Base-by-base conservation (phyloP, 2,888 invertebrate species). In the Caenorhabditis panamensis region DNA sequence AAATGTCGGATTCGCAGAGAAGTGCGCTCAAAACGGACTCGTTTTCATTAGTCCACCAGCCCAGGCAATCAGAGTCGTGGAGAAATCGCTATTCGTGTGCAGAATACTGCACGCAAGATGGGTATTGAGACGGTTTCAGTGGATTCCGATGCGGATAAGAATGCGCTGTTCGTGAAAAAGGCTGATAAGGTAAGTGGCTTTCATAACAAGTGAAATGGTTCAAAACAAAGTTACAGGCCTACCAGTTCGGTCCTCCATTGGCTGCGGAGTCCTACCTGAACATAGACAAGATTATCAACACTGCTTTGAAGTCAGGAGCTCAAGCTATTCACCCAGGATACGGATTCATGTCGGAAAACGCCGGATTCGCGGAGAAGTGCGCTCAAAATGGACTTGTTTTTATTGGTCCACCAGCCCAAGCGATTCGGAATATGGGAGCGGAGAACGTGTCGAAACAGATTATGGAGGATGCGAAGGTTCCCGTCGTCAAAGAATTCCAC, bases 331-430 rank as follows among this genome's bases (percentile, higher is more conserved):
- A 99, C 92, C 99, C 99, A 0, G 99, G 99, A 0, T 99, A 99
- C 93, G 99, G 99, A 1, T 99, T 99, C 91, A 93, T 99, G 16
- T 98, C 98, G 0, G 99, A 99, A 92, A 99, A 97, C 92, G 95
- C 95, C 0, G 97, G 96, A 91, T 99, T 99, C 92, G 96, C 99
- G 9, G 95, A 96, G 87, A 92, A 94, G 47, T n/a, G n/a, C n/a
- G n/a, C n/a, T n/a, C n/a, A n/a, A n/a, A n/a, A n/a, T n/a, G n/a
- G n/a, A n/a, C n/a, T n/a, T 0, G 94, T 95, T 69, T 99, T 99
- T 91, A 95, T 99, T 91, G 99, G 99, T 0, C 99, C 99, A 5
- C 96, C 98, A 13, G 94, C 96, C 1, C 93, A 94, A 49, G 98
- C 99, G 13, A 99, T 99, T 83, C 93, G 95, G 84, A 95, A 96